Evolutionary conservation across 2,113 vertebrate species (phyloP).

Genomic region (Caloenas nicobarica): DNA sequence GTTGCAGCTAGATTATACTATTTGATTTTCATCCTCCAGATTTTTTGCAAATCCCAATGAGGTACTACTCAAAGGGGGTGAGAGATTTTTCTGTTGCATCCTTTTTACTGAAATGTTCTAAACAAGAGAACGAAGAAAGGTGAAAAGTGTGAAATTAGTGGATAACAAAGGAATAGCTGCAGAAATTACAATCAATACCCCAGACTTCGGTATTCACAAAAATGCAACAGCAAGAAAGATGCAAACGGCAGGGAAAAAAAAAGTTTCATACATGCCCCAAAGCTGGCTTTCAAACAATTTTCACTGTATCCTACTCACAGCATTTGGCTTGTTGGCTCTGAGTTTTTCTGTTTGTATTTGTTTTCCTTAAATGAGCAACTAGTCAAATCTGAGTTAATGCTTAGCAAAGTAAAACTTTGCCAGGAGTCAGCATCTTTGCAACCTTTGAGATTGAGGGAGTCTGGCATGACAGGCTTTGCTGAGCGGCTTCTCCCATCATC

Average conservation of each 20-base stretch:
- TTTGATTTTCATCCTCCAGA: not conserved
- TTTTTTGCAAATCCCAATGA: not conserved
- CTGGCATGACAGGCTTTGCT: not conserved
- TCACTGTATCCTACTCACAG: not conserved
- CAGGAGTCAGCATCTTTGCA: conserved; percentile 49
- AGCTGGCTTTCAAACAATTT: not conserved
- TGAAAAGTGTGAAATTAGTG: not conserved
- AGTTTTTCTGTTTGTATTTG: conserved; percentile 45
- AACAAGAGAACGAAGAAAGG: not conserved
- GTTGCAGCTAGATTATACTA: not conserved
- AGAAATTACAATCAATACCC: not conserved
- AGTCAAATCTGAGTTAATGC: conserved; percentile 54
- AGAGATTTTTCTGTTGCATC: not conserved
- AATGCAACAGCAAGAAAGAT: not conserved
- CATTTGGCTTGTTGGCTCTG: conserved; percentile 5
- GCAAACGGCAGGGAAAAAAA: not conserved
- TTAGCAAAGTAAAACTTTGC: conserved; percentile 48
- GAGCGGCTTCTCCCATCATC: conserved; percentile 20
- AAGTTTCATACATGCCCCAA: not conserved
- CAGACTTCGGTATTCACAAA: not conserved
- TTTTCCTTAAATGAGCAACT: conserved; percentile 50
- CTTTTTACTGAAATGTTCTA: not conserved
- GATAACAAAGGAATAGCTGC: not conserved
- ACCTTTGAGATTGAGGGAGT: not conserved
- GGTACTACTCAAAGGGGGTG: not conserved